A percentile compares a stretch with the other conserved stretches of the same genome.
Evolutionary conservation across 2,113 vertebrate species (phyloP).

Genomic region (Stegostoma tigrinum): DNA sequence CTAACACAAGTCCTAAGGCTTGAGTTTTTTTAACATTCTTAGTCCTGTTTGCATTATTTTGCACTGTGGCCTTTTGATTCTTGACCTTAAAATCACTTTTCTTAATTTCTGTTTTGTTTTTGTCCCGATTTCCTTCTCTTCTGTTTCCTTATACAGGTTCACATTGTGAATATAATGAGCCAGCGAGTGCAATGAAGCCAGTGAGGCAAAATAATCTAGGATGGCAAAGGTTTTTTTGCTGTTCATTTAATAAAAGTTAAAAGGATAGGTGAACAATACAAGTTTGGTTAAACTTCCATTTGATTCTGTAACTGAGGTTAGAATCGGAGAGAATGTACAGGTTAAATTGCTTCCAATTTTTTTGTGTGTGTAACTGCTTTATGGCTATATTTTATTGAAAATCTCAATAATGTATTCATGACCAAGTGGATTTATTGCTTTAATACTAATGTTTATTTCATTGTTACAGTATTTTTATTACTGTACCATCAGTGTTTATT

Average conservation of each 20-base stretch:
- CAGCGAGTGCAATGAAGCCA: background rate
- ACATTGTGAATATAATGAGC: background rate
- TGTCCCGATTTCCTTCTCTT: no score
- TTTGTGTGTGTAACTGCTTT: background rate
- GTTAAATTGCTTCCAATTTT: background rate
- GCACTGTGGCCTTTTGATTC: no score
- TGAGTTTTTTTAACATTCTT: no score
- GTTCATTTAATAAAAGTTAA: no score
- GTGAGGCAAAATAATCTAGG: background rate
- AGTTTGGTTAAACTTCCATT: background rate
- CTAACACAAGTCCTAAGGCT: no score
- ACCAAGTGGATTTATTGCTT: background rate
- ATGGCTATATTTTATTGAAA: background rate
- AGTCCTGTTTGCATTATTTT: no score
- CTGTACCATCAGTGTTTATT: background rate
- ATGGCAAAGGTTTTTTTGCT: background rate
- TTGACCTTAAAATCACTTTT: no score
- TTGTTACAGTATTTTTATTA: background rate
- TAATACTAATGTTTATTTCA: constrained; percentile 7
- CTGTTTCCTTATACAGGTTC: no score
- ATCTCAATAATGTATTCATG: background rate
- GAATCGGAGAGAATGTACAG: background rate
- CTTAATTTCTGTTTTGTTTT: no score
- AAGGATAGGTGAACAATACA: background rate
- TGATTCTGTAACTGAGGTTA: background rate